Evolutionary conservation across 2,888 invertebrate genomes (phyloP), one percentile per base, ranked within the genome.

Genomic region (Drosophila paucipuncta): DNA sequence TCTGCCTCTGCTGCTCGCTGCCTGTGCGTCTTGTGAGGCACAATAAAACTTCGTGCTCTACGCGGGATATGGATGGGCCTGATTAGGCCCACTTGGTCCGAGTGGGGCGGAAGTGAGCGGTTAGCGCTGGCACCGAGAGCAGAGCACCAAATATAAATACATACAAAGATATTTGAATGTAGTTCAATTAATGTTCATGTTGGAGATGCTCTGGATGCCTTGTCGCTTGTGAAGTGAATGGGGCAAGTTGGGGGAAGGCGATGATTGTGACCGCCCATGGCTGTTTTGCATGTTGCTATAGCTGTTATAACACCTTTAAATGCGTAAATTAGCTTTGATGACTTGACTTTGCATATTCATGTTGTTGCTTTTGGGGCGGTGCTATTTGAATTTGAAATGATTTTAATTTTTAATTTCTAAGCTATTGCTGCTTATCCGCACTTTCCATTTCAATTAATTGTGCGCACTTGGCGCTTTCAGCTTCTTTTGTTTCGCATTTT

Each of bases 391-490:
- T 73, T 88, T 72, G 80, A 89, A 90, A 85, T 85, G 86, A 85
- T 73, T 85, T 85, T 83, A 88, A 88, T 85, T 85, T 85, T 75
- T 54, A 71, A 64, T 76, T 68, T 86, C 49, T 47, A 52, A 68
- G 50, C 67, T 60, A 53, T 53, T 50, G 57, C 61, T 65, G 63
- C 61, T 76, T 85, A 71, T 52, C 52, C 69, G 72, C 43, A 69
- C 69, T 85, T 85, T 85, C 90, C 80, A 75, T 85, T 90, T 85
- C 90, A 85, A 85, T 85, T 88, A 90, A 85, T 85, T 78, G 89
- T 68, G 78, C 79, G 82, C 78, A 78, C 78, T 81, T 81, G 78
- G 64, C 57, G 62, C 62, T 78, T 60, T 78, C 55, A 66, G 53
- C 57, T 39, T 59, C 58, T 64, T 68, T 68, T 74, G 68, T 61